A percentile compares a stretch with the other conserved stretches of the same genome.
phyloP scores from a whole-genome alignment of 2,113 vertebrate species.

The Megalops atlanticus region DNA sequence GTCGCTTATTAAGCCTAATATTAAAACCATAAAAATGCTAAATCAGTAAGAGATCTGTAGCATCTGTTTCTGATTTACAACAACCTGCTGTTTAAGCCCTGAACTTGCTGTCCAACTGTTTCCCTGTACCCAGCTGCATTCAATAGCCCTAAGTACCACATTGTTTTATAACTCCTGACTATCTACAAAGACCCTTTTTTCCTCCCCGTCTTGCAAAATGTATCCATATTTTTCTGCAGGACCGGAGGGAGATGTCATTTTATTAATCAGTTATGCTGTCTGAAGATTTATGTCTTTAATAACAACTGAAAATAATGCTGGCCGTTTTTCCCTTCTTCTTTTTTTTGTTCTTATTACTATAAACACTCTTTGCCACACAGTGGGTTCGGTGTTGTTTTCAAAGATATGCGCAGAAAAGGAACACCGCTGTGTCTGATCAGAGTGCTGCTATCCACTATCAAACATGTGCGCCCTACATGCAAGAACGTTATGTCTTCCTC shows the following conservation, averaged over 20 bases:
- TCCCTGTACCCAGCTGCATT: constrained; percentile 45
- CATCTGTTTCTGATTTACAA: constrained; percentile 55
- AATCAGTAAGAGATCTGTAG: constrained; percentile 32
- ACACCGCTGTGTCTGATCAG: constrained; percentile 12
- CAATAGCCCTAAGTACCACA: constrained; percentile 53
- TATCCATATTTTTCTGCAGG: constrained; percentile 37
- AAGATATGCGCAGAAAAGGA: constrained; percentile 18
- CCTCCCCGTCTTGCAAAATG: constrained; percentile 34
- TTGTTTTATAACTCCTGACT: constrained; percentile 54
- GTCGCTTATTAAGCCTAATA: constrained; percentile 39
- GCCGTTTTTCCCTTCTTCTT: neutral
- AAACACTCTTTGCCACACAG: constrained; percentile 3
- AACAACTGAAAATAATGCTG: constrained; percentile 42
- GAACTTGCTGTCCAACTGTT: constrained; percentile 34
- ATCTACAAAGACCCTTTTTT: constrained; percentile 44
- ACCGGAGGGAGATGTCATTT: constrained; percentile 39
- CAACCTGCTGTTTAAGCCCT: constrained; percentile 57
- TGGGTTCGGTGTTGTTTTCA: constrained; percentile 10
- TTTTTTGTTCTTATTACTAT: constrained; percentile 17
- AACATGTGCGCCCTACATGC: too few species aligned
- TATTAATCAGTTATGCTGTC: constrained; percentile 37
- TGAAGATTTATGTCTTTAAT: constrained; percentile 42
- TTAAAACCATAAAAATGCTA: constrained; percentile 48
- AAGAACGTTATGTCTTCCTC: too few species aligned
- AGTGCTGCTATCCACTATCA: constrained; percentile 9